phyloP scores from a whole-genome alignment of 2,797 vertebrate species.

The Alosa sapidissima region DNA sequence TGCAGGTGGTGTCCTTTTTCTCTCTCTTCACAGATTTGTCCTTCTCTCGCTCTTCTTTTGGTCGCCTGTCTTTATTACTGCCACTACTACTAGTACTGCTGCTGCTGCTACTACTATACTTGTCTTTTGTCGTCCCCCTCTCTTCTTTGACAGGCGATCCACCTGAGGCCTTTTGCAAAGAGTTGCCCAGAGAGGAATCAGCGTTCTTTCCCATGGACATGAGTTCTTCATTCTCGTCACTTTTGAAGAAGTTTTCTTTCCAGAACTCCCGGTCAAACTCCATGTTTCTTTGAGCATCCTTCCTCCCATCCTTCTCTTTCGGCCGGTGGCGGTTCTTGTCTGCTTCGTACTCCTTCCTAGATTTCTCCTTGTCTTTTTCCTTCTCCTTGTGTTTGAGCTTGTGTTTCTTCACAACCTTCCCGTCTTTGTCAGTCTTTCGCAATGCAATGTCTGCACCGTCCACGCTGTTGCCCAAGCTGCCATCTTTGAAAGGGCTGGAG shows the following conservation, averaged over 20 bases:
- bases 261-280: slow-evolving; percentile 99
- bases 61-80: slow-evolving; percentile 82
- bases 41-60: slow-evolving; percentile 86
- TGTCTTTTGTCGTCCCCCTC: slow-evolving; percentile 80
- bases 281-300: slow-evolving; percentile 88
- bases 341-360: slow-evolving; percentile 86
- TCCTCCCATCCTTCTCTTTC: slow-evolving; percentile 84
- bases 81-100: slow-evolving; percentile 60
- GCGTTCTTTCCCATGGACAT: slow-evolving; percentile 66
- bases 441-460: slow-evolving; percentile 84
- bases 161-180: slow-evolving; percentile 81
- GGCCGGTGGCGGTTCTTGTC: slow-evolving; percentile 89
- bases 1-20: slow-evolving; percentile 79
- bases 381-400: slow-evolving; percentile 97
- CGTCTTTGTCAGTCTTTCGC: slow-evolving; percentile 89
- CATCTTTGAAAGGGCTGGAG: slow-evolving; percentile 86
- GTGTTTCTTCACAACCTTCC: slow-evolving; percentile 95
- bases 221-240: slow-evolving; percentile 88
- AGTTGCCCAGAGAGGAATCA: slow-evolving; percentile 78
- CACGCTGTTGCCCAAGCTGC: slow-evolving; percentile 78
- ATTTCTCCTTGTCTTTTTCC: slow-evolving; percentile 96
- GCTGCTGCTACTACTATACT: slow-evolving; percentile 66
- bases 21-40: slow-evolving; percentile 85
- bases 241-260: slow-evolving; percentile 99
- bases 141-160: slow-evolving; percentile 84